phyloP scores from a whole-genome alignment of 2,113 vertebrate genomes.

The Rousettus leschenaultii region DNA sequence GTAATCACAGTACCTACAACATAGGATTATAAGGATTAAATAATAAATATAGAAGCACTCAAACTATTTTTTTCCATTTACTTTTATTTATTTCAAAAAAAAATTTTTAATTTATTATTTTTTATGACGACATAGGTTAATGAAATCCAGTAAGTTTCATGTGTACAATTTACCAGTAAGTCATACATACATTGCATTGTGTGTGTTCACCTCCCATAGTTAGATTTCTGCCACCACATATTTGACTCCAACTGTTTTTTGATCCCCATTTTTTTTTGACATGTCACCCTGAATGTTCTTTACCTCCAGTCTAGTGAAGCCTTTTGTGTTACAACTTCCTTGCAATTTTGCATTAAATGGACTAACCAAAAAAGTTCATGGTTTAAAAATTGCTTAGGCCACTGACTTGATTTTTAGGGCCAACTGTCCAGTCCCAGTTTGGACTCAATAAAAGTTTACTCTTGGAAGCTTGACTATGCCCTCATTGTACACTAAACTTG shows the following conservation, averaged over 20 bases:
- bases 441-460: constrained; percentile 13
- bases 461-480: neutral
- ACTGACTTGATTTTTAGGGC: constrained; percentile 29
- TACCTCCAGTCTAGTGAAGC: neutral
- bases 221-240: too few relatives aligned
- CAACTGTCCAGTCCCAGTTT: neutral
- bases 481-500: neutral
- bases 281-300: neutral
- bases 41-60: neutral
- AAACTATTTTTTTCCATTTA: neutral
- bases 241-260: neutral
- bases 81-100: too few relatives aligned
- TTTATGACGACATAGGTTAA: too few relatives aligned
- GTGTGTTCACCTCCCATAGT: too few relatives aligned
- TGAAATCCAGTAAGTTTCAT: too few relatives aligned
- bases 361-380: constrained; percentile 1
- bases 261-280: neutral
- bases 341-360: neutral
- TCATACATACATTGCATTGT: too few relatives aligned
- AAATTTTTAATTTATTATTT: too few relatives aligned
- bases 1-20: neutral
- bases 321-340: neutral
- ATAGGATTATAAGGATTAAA: neutral
- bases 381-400: neutral
- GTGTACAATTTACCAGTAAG: too few relatives aligned